phyloP scores from a whole-genome alignment of 2,113 vertebrate genomes.

The Malurus melanocephalus region DNA sequence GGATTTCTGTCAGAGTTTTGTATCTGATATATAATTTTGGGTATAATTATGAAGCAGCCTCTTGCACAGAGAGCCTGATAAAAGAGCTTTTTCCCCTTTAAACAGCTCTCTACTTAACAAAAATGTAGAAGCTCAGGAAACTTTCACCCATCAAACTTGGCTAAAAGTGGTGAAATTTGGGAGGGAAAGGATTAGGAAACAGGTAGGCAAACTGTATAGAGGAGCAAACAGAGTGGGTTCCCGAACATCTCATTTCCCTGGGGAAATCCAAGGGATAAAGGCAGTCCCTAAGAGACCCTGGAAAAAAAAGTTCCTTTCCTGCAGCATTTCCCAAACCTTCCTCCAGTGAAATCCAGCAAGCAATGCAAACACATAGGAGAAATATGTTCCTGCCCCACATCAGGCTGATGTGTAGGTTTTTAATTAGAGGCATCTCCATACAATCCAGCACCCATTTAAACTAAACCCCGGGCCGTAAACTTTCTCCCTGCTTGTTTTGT shows the following conservation, averaged over 20 bases:
- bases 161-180: neutral
- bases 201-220: neutral
- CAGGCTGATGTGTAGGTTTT: neutral
- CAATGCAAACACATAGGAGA: neutral
- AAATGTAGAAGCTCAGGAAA: neutral
- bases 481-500: neutral
- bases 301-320: neutral
- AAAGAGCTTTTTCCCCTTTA: neutral
- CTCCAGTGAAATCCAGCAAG: neutral
- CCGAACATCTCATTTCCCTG: neutral
- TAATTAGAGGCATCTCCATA: neutral
- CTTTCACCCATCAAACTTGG: neutral
- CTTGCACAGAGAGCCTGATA: neutral
- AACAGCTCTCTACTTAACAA: neutral
- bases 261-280: neutral
- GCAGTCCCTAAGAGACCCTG: neutral
- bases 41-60: neutral
- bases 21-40: neutral
- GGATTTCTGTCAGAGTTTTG: neutral
- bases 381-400: neutral
- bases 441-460: neutral
- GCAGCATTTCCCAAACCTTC: neutral
- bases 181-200: neutral
- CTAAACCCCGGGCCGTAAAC: rapidly evolving
- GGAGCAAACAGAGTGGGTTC: neutral